Evolutionary conservation across 2,888 invertebrate species (phyloP).

Genomic region (Oxyscelio sp.): DNA sequence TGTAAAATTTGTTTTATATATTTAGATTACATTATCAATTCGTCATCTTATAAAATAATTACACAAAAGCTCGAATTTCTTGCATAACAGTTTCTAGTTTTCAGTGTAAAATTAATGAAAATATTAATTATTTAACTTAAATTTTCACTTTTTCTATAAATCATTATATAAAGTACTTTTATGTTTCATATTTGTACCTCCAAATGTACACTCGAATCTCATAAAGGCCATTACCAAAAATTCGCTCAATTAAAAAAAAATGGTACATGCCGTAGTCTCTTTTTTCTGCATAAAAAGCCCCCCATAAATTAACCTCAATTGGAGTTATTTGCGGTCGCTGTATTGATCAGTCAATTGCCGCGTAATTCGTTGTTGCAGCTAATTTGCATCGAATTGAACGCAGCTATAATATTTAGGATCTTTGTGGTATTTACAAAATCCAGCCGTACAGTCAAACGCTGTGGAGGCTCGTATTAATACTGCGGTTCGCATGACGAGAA

Average conservation of each 20-base stretch:
- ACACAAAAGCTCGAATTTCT: no score
- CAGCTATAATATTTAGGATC: conserved; percentile 63
- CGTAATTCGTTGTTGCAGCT: conserved; percentile 57
- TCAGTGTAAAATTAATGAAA: no score
- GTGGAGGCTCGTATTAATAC: conserved; percentile 63
- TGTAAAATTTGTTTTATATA: no score
- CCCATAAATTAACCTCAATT: conserved; percentile 44
- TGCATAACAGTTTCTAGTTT: no score
- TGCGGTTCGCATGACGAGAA: conserved; percentile 77
- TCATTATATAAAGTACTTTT: no score
- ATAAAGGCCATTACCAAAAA: no score
- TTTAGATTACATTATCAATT: no score
- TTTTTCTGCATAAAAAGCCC: conserved; percentile 4
- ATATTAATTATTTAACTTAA: no score
- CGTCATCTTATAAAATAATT: no score
- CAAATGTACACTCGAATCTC: no score
- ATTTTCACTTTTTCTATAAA: no score
- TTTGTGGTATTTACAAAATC: conserved; percentile 69
- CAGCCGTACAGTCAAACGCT: conserved; percentile 54
- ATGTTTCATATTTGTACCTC: no score
- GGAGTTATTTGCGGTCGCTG: conserved; percentile 26
- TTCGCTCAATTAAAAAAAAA: not conserved
- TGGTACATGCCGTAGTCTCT: not conserved
- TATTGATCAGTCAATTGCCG: conserved; percentile 64
- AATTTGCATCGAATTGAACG: conserved; percentile 68